Percentiles rank a stretch among this genome's conserved stretches.
These are phyloP conservation scores for Boleophthalmus pectinirostris DNA, from an alignment of 2,113 vertebrate genomes.

Conservation along the genomic window DNA sequence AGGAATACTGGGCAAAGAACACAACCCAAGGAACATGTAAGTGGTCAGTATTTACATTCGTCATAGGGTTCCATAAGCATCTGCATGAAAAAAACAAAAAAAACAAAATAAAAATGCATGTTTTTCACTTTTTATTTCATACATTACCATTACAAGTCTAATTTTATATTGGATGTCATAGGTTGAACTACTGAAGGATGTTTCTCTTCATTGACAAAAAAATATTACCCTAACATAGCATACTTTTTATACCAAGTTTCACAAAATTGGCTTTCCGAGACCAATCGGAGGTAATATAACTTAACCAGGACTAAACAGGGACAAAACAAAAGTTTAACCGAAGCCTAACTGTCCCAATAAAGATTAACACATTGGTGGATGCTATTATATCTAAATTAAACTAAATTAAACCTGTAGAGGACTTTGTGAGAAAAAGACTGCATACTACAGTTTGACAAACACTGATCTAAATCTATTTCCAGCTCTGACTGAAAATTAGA, in stretches of 20 bases:
- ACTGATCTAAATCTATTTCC: neutral
- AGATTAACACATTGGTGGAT: neutral
- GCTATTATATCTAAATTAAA: neutral
- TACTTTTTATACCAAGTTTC: too few relatives aligned
- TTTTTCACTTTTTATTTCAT: neutral
- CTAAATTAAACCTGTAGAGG: neutral
- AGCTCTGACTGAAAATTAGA: neutral
- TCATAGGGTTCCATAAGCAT: neutral
- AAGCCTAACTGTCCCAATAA: too few relatives aligned
- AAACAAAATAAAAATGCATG: neutral
- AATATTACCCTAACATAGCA: neutral
- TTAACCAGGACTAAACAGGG: neutral
- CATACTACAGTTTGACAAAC: neutral
- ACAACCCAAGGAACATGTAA: neutral
- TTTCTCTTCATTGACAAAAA: neutral
- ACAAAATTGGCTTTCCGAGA: neutral
- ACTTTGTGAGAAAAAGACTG: neutral
- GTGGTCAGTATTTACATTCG: neutral
- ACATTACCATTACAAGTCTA: too few relatives aligned
- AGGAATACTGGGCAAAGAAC: neutral
- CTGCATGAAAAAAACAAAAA: neutral
- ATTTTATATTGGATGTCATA: too few relatives aligned
- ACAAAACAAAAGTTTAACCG: neutral
- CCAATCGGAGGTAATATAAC: neutral
- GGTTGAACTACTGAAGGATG: neutral